phyloP scores from a whole-genome alignment of 92 coral and sea anemone species.

The Epizoanthus stellaris region DNA sequence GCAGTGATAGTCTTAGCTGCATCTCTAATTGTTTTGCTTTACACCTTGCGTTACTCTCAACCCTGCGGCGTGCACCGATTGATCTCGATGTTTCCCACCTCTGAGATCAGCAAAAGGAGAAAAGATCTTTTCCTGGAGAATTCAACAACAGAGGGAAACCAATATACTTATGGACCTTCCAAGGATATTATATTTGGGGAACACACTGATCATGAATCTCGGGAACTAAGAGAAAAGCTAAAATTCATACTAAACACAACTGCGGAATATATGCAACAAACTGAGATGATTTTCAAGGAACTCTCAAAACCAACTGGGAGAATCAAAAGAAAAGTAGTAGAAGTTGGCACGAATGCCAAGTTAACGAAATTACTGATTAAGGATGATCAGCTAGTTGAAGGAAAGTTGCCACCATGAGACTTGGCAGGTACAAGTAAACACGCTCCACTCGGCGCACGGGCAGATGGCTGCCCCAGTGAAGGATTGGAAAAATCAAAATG shows the following conservation, averaged over 20 bases:
- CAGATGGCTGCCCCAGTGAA: no score
- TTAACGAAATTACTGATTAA: constrained; percentile 28
- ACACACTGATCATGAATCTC: neutral
- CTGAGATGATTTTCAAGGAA: neutral
- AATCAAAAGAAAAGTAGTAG: neutral
- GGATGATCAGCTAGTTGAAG: neutral
- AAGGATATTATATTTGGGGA: neutral
- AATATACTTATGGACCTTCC: neutral
- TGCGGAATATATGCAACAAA: constrained; percentile 34
- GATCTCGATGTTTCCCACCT: neutral
- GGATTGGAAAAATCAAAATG: no score
- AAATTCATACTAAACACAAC: constrained; percentile 10
- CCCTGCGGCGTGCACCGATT: neutral
- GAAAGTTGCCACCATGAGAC: neutral
- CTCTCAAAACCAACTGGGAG: neutral
- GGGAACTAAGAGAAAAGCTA: neutral
- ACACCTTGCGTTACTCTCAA: neutral
- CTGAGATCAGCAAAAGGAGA: neutral
- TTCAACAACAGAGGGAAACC: neutral
- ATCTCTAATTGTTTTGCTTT: neutral
- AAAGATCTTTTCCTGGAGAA: neutral
- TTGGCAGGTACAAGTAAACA: neutral
- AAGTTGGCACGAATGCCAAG: neutral
- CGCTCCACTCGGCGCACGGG: no score
- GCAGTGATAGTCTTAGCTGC: constrained; percentile 11